Evolutionary conservation across 2,113 vertebrate species (phyloP), one percentile per base, ranked within the genome.

Genomic region (Clarias magur): DNA sequence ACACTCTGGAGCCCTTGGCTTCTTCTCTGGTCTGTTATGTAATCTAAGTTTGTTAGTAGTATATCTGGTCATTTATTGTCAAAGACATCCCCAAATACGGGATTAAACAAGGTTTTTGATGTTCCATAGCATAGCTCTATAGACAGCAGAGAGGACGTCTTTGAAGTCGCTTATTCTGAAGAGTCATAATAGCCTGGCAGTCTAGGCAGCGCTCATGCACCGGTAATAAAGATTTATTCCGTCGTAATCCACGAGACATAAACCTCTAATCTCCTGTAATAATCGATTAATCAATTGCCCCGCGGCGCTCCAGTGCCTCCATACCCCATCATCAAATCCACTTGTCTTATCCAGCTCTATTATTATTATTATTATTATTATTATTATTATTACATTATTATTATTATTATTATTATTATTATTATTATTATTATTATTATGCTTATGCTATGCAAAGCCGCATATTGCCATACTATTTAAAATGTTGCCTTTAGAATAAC

Each of bases 261-360:
- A 90, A 90, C 87, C 84, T 90, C 81, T 67, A 86, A 88, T 82
- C 87, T 87, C 83, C 79, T 83, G 75, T 85, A 90, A 90, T 86
- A 84, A 88, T 86, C 84, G 89, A 90, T 90, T 88, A 85, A 85
- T 86, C 89, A 88, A 38, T 90, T 57, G 81, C 83, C 82, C 84
- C 23, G 63, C 82, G 67, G 56, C 56, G 81, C 75, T 63, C 63
- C 83, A 89, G 86, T 42, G 21, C 25, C 79, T 42, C 17, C 76
- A 56, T 48, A 79, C 30, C 72, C 54, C 78, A 48, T 87, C 70
- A 87, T 56, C 59, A 75, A 19, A 38, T 53, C 23, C 17, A 17
- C 7, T 25, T 68, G 48, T 82, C 7, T 57, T 60, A 19, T 60
- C 27, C 9, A 34, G 19, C 57, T 56, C 1, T 56, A 54, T 78